Conservation (phyloP, 2,113 vertebrate species). For the Atrichornis clamosus region DNA sequence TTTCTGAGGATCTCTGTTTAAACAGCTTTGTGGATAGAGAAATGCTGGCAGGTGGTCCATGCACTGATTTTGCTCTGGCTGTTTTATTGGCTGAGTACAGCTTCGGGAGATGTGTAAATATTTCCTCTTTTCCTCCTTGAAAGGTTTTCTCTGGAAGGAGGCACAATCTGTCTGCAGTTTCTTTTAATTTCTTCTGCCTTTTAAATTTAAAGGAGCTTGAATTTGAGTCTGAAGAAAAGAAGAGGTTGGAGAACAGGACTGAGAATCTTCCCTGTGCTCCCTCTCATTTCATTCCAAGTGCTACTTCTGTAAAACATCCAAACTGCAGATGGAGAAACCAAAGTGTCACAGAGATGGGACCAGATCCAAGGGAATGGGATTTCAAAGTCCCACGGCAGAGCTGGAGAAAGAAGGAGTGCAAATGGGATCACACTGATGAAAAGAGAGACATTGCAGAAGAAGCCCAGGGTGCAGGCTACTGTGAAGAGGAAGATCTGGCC, state of each 20-base stretch:
- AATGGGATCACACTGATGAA: neutral
- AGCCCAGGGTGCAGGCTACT: neutral
- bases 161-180: neutral
- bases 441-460: neutral
- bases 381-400: neutral
- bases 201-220: conserved; percentile 73
- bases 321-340: conserved; percentile 19
- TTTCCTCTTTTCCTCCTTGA: conserved; percentile 19
- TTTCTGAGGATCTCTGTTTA: neutral
- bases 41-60: neutral
- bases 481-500: neutral
- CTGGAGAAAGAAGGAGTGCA: neutral
- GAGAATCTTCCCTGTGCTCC: neutral
- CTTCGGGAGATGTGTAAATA: conserved; percentile 25
- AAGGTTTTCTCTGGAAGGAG: neutral
- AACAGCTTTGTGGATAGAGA: neutral
- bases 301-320: neutral
- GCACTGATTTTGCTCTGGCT: neutral
- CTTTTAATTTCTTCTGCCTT: conserved; percentile 44
- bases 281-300: conserved; percentile 53
- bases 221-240: conserved; percentile 46
- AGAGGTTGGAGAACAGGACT: conserved; percentile 35
- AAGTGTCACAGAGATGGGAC: neutral
- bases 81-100: neutral
- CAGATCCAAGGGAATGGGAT: neutral